Base-by-base conservation (phyloP, 2,113 vertebrate species). In the Indicator maculatus region DNA sequence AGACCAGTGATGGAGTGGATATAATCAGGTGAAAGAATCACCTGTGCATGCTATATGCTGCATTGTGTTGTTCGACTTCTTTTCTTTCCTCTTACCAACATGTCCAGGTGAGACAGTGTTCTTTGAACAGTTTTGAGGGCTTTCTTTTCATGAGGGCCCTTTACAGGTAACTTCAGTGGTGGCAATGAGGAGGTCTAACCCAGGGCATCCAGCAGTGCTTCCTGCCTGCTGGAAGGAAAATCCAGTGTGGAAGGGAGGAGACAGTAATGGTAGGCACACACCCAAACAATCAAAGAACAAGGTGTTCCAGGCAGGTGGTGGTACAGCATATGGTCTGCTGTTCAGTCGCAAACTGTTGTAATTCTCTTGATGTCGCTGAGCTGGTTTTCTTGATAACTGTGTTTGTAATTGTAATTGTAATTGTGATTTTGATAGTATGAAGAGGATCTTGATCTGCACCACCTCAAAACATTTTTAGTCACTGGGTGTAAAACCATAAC, bases 91-190 rank as follows among this genome's bases (percentile, higher is more conserved):
- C 9, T 50, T 58, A 30, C 16, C 9, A 4, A 24, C 4, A 7
- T 0, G 3, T 28, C 78, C 53, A 67, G 11, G 17, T 44, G 18
- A n/a, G 5, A 5, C 30, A 44, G 6, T 0, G 0, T 9, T 53
- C 45, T 69, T 69, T 6, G 0, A 6, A 4, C 6, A 18, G 8
- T 38, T 91, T 45, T 73, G 59, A 67, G 44, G 17, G 7, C 8
- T 55, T 63, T 55, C 9, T 63, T 80, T 50, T 66, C 19, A 53
- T 26, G 17, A 71, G 24, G 21, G 45, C 10, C 31, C 1, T 59
- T 80, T 7, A 24, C 11, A 74, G 33, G n/a, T 66, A 17, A 66
- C 65, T 72, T 36, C 18, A 78, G 16, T 16, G 5, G 16, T 73
- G n/a, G 5, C 8, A 5, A 1, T n/a, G n/a, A 7, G 5, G 13